Percentiles rank a stretch among this genome's conserved stretches.
These are phyloP conservation scores for Drosophila sulfurigaster DNA, from an alignment of 1,140 invertebrate species.

Conservation along the genomic window DNA sequence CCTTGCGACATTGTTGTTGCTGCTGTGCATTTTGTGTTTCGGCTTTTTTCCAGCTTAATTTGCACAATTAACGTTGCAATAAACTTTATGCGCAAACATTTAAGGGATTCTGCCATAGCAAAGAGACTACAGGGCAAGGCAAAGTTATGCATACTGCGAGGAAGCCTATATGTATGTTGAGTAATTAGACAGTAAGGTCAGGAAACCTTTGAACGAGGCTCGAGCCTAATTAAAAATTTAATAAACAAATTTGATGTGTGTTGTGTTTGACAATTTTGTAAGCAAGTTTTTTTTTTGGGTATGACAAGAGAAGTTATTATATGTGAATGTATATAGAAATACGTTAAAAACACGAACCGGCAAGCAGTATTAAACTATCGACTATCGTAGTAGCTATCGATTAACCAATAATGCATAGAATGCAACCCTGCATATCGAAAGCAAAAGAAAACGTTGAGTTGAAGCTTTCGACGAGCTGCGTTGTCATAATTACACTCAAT, in stretches of 20 bases:
- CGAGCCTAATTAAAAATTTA: not conserved
- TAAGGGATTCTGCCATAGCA: constrained; percentile 42
- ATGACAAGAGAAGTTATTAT: too few species aligned
- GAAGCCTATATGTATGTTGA: not conserved
- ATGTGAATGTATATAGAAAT: too few species aligned
- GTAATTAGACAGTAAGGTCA: not conserved
- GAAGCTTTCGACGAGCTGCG: too few species aligned
- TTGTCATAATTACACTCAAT: too few species aligned
- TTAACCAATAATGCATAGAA: too few species aligned
- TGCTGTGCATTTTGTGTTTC: constrained; percentile 55
- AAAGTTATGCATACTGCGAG: not conserved
- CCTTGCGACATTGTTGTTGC: constrained; percentile 4
- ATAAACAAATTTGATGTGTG: not conserved
- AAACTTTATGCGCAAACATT: constrained; percentile 70
- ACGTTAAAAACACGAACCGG: too few species aligned
- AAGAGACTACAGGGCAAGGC: not conserved
- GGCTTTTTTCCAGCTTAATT: constrained; percentile 65
- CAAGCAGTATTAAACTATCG: too few species aligned
- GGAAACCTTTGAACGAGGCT: not conserved
- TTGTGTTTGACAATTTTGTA: not conserved
- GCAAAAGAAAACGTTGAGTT: too few species aligned
- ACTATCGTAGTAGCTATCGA: too few species aligned
- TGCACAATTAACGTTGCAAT: constrained; percentile 75
- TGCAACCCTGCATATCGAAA: too few species aligned
- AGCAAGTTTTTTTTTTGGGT: not conserved